phyloP scores from a whole-genome alignment of 2,113 vertebrate species.

The Sitta europaea region DNA sequence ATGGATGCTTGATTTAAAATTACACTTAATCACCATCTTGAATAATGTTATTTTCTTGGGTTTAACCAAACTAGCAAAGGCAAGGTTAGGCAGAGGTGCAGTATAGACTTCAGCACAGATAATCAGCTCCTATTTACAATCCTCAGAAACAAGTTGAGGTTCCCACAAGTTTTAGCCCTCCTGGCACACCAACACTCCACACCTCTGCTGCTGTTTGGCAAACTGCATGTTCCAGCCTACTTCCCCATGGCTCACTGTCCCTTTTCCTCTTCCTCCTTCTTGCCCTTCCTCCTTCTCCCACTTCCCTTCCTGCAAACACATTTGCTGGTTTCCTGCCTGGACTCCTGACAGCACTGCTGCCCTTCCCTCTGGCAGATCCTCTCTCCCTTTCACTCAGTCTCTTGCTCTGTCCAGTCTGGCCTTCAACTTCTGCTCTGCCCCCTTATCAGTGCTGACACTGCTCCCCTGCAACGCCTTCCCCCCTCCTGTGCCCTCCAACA shows the following conservation, averaged over 20 bases:
- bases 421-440: not conserved
- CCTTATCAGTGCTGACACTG: not conserved
- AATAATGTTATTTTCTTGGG: not conserved
- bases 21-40: not conserved
- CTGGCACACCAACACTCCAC: not conserved
- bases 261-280: not conserved
- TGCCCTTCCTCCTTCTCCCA: not conserved
- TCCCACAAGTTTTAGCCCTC: not conserved
- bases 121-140: not conserved
- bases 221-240: not conserved
- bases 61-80: not conserved
- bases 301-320: not conserved
- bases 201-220: fast-evolving
- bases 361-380: not conserved
- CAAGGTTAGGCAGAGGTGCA: not conserved
- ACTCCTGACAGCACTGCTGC: not conserved
- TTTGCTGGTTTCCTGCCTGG: not conserved
- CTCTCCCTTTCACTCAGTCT: not conserved
- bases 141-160: not conserved
- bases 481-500: too few species aligned
- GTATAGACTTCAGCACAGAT: not conserved
- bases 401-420: not conserved
- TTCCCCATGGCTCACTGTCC: not conserved
- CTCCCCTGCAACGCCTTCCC: not conserved
- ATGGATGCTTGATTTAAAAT: not conserved